Evolutionary conservation across 2,113 vertebrate genomes (phyloP), one percentile per base, ranked within the genome.

Genomic region (Xenotilapia leptura): DNA sequence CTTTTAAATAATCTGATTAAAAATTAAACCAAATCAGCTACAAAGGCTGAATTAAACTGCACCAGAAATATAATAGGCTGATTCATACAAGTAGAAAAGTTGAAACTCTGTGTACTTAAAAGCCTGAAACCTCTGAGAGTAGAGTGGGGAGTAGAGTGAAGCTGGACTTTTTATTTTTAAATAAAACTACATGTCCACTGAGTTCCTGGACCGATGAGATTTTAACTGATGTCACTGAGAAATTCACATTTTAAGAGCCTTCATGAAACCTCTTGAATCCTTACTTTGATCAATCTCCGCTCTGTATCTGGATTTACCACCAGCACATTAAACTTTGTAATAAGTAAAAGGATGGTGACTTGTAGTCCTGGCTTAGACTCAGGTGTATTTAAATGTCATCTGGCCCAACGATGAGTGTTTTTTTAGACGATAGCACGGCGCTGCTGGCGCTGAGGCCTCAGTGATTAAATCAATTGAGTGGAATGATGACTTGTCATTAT

Each of bases 401-500:
- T n/a, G 80, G 7, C 83, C 84, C 84, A 42, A 42, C 14, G 21
- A 80, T 40, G 81, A 70, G 33, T 68, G 86, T 21, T 93, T 80
- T 79, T 85, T 92, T 87, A 88, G 87, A 85, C 0, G 6, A 33
- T 28, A 38, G 73, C 38, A 86, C 70, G 1, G 12, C 14, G 40
- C 65, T 13, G 9, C 85, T 33, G 15, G 45, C 60, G 33, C 82
- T 40, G 45, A 91, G 86, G 84, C 62, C 87, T 80, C 85, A 73
- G 81, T 85, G 88, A 91, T 91, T 58, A 91, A 90, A 87, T 91
- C 89, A 93, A 89, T 85, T 88, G 85, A 87, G 90, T 77, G 88
- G 87, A 95, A 93, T 92, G 88, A 94, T 91, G 92, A 88, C 87
- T 92, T 87, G 87, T 93, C 91, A 93, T 93, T 87, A 90, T 85